Percentiles rank a stretch among this genome's conserved stretches.
Conservation (phyloP, 2,797 vertebrate species). For the Phrynocephalus guinanensis region DNA sequence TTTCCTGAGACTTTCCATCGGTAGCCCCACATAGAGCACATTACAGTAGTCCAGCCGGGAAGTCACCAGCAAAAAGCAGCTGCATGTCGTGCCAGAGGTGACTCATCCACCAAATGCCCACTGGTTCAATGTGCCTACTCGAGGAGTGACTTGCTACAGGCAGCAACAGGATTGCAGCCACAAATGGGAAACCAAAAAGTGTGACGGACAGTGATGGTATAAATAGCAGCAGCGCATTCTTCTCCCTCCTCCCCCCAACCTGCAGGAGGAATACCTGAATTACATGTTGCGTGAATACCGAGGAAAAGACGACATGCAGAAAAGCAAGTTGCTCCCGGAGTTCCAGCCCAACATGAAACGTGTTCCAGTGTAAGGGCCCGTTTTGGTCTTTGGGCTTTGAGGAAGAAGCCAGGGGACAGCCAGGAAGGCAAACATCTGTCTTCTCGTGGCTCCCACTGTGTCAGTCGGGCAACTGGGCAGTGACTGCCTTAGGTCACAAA, state of each 20-base stretch:
- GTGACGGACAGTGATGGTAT: too few relatives aligned
- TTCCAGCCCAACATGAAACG: conserved; percentile 54
- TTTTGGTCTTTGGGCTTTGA: background rate
- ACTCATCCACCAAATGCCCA: too few relatives aligned
- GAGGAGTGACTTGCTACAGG: too few relatives aligned
- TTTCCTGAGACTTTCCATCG: too few relatives aligned
- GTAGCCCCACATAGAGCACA: too few relatives aligned
- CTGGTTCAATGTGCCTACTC: too few relatives aligned
- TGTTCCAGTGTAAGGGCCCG: conserved; percentile 53
- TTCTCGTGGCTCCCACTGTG: conserved; percentile 6
- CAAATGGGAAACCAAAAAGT: background rate
- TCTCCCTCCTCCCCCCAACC: background rate
- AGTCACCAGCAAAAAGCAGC: too few relatives aligned
- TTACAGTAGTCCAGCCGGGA: too few relatives aligned
- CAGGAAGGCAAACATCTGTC: background rate
- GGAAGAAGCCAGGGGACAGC: background rate
- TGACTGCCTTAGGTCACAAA: too few relatives aligned
- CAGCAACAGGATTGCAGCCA: too few relatives aligned
- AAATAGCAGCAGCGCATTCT: too few relatives aligned
- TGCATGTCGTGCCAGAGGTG: too few relatives aligned
- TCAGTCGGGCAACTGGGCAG: background rate
- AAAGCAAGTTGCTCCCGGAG: conserved; percentile 49
- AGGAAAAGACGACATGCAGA: conserved; percentile 56
- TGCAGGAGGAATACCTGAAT: conserved; percentile 64
- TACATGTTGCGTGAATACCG: conserved; percentile 58